Base-by-base conservation (phyloP, 2,888 invertebrate species). In the Caenorhabditis macrosperma region DNA sequence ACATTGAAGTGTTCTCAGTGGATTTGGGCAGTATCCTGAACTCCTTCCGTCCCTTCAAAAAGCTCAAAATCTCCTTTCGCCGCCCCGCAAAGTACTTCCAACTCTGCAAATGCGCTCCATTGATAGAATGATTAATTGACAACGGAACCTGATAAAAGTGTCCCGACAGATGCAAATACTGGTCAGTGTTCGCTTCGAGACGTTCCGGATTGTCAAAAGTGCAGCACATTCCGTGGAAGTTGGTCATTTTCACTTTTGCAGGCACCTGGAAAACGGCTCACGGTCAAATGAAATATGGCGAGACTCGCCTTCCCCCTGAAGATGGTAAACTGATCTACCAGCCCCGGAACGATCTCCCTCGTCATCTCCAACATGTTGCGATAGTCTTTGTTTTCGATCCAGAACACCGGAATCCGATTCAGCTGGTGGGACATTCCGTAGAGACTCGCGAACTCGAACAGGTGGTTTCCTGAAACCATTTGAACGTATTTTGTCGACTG, bases 61-160 rank as follows among this genome's bases (percentile, higher is more conserved):
- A 57, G 12, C 57, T 24, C 1, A 57, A 9, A 17, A 57, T 57
- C 24, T 57, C 57, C 5, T 38, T 24, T 6, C 57, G 57, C 7
- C n/a, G 12, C 5, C 7, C 5, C 1, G 57, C 15, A 12, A 57
- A 57, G 12, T 57, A 57, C 24, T 57, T 57, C 57, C 57, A 57
- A 38, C 57, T 57, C 57, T 57, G 57, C 38, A 57, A 57, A 38
- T 20, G 35, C n/a, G 33, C 55, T 33, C 35, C 17, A 20, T 55
- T 55, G 33, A 55, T n/a, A 55, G 35, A 9, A 15, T 7, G 50
- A 2, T 52, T 52, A 9, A 20, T 3, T 3, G 4, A 7, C 20
- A 46, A n/a, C 7, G 15, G 2, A 6, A 55, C 57, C 57, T 57
- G 57, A 38, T 38, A 57, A 57, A 38, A 57, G 15, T 12, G 22